Percentiles rank a stretch among this genome's conserved stretches.
Evolutionary conservation across 2,113 vertebrate genomes (phyloP).

Genomic region (Candoia aspera): DNA sequence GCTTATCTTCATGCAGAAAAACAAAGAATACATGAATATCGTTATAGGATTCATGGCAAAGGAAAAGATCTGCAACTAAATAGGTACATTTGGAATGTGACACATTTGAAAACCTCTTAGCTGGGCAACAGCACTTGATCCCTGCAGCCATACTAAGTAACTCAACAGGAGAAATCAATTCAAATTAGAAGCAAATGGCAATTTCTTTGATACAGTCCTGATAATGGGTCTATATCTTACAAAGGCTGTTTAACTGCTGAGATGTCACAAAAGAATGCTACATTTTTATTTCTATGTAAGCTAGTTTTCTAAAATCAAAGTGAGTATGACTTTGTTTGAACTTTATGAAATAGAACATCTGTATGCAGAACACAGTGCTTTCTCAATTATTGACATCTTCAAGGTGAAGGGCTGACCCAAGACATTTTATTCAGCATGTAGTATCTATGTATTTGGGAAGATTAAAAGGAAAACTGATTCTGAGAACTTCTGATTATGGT

Average conservation of each 20-base stretch:
- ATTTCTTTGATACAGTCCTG: neutral
- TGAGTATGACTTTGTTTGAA: neutral
- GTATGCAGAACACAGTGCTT: slow-evolving; percentile 11
- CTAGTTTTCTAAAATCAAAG: neutral
- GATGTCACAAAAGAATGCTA: neutral
- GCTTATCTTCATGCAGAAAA: neutral
- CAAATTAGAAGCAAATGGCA: neutral
- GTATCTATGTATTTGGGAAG: neutral
- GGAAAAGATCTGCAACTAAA: neutral
- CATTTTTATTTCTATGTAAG: neutral
- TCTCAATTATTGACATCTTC: slow-evolving; percentile 12
- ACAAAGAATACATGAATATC: neutral
- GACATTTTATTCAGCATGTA: slow-evolving; percentile 45
- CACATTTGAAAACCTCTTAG: neutral
- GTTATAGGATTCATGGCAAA: neutral
- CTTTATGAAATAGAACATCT: slow-evolving; percentile 17
- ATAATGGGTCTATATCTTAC: neutral
- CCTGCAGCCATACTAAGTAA: neutral
- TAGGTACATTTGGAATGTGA: neutral
- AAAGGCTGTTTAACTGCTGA: neutral
- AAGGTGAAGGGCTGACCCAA: slow-evolving; percentile 23
- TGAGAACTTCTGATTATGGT: slow-evolving; percentile 50
- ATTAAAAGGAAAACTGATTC: slow-evolving; percentile 40
- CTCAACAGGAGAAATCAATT: neutral
- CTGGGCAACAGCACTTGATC: neutral